These are phyloP conservation scores for Phalacrocorax carbo DNA, from an alignment of 2,113 vertebrate genomes.

Conservation along the genomic window DNA sequence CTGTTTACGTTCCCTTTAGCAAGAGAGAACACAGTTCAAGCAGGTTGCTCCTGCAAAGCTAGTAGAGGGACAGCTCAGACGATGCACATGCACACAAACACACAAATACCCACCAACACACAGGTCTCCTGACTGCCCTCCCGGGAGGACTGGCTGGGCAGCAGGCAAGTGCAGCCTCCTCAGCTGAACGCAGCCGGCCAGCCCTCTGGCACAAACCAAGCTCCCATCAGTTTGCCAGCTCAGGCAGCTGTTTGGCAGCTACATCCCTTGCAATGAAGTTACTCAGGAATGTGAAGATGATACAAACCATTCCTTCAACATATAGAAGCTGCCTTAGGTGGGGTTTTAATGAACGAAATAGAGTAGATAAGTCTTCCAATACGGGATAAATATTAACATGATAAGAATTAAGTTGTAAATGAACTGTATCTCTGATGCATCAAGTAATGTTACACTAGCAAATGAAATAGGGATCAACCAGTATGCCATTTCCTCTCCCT, in stretches of 20 bases:
- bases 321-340: neutral
- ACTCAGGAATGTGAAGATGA: neutral
- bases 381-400: neutral
- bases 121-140: neutral
- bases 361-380: neutral
- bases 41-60: neutral
- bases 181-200: neutral
- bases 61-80: neutral
- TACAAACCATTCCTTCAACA: neutral
- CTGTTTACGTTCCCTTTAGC: neutral
- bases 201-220: neutral
- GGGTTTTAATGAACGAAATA: neutral
- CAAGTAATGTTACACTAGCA: neutral
- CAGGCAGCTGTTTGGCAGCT: neutral
- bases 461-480: neutral
- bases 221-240: neutral
- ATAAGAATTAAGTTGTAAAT: neutral
- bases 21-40: neutral
- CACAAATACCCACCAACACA: rapidly evolving
- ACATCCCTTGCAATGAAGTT: neutral
- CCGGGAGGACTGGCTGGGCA: neutral
- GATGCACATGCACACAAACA: neutral
- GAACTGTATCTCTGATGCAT: neutral
- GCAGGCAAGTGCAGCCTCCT: neutral
- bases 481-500: neutral